These are phyloP conservation scores for Macropodus opercularis DNA, from an alignment of 2,797 vertebrate genomes.

Conservation along the genomic window DNA sequence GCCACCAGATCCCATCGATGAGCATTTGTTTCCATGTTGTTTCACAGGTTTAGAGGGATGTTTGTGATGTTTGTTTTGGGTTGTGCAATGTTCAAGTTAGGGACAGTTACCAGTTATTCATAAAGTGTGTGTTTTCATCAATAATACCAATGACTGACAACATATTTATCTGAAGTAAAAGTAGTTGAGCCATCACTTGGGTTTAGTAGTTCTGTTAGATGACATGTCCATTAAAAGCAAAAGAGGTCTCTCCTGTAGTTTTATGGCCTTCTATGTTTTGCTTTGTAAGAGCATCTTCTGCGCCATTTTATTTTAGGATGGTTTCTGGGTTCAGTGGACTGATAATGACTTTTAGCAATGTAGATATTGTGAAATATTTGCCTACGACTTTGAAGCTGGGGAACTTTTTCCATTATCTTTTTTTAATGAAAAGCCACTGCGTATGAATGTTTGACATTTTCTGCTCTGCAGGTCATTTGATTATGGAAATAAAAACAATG, in stretches of 20 bases:
- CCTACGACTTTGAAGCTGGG: conserved; percentile 58
- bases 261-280: conserved; percentile 52
- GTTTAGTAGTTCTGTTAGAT: conserved; percentile 26
- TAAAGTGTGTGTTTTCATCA: conserved; percentile 28
- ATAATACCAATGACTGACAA: conserved; percentile 36
- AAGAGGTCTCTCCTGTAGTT: conserved; percentile 40
- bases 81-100: conserved; percentile 67
- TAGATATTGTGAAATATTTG: conserved; percentile 79
- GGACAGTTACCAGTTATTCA: conserved; percentile 20
- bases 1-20: too few relatives aligned
- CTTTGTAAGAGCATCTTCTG: conserved; percentile 45
- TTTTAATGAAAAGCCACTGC: conserved; percentile 63
- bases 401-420: conserved; percentile 44
- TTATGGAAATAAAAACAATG: conserved; percentile 77
- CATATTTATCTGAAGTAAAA: conserved; percentile 35
- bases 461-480: conserved; percentile 73
- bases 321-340: conserved; percentile 44
- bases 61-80: conserved; percentile 33
- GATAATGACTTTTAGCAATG: conserved; percentile 68
- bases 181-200: conserved; percentile 21
- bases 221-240: conserved; percentile 28
- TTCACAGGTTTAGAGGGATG: conserved; percentile 19
- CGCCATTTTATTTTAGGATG: conserved; percentile 45
- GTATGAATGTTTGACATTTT: conserved; percentile 74
- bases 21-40: conserved; percentile 33